A percentile compares a stretch with the other conserved stretches of the same genome.
Evolutionary conservation across 2,113 vertebrate genomes (phyloP).

Genomic region (Eolophus roseicapilla): DNA sequence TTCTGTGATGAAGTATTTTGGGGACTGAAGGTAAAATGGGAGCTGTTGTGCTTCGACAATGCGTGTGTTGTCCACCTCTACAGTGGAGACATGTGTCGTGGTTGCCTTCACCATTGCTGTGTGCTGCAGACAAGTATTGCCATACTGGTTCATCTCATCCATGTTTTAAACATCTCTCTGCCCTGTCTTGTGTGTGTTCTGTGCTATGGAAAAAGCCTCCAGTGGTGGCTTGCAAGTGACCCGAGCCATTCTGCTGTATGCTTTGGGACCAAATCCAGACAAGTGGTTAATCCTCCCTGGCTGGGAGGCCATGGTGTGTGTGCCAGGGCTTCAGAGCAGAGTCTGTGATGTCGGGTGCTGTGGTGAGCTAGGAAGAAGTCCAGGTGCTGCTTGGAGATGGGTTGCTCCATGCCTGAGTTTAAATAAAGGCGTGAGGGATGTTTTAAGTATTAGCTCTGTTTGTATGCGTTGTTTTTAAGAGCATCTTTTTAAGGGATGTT

Average conservation of each 20-base stretch:
- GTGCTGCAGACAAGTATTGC: background rate
- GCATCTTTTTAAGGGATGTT: background rate
- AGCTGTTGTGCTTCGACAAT: background rate
- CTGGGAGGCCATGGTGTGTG: background rate
- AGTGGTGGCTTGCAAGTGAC: background rate
- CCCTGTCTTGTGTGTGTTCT: background rate
- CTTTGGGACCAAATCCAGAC: background rate
- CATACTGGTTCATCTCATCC: background rate
- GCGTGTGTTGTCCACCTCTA: background rate
- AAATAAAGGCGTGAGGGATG: background rate
- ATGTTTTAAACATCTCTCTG: background rate
- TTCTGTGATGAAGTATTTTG: background rate
- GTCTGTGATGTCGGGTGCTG: rapidly evolving
- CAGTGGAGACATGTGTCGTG: background rate
- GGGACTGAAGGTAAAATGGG: background rate
- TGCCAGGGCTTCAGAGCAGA: background rate
- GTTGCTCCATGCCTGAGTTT: background rate
- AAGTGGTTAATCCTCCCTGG: background rate
- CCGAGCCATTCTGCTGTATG: background rate
- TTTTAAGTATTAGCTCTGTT: background rate
- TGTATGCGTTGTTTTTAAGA: background rate
- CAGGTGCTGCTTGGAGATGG: background rate
- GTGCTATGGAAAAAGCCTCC: background rate
- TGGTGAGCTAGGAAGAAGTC: background rate
- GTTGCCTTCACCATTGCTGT: rapidly evolving